These are phyloP conservation scores for Heliconius himera DNA, from an alignment of 1,140 invertebrate genomes.

Conservation along the genomic window DNA sequence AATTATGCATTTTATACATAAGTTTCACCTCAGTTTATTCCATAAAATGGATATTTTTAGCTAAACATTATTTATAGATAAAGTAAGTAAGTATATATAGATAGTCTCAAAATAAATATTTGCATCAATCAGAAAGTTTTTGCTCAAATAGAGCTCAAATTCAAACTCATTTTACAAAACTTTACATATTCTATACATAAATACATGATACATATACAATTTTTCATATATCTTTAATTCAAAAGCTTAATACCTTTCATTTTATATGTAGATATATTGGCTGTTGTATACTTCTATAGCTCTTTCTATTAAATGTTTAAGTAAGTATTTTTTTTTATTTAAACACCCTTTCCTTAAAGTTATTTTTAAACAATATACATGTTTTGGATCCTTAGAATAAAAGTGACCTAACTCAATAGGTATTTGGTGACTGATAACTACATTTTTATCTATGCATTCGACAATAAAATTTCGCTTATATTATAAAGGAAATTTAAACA, in stretches of 20 bases:
- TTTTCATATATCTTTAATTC: slow-evolving; percentile 6
- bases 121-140: slow-evolving; percentile 1
- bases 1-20: neutral
- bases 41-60: neutral
- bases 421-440: too few species aligned
- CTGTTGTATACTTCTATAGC: slow-evolving; percentile 2
- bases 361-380: too few species aligned
- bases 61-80: neutral
- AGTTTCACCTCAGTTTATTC: slow-evolving; percentile 5
- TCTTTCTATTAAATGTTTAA: slow-evolving; percentile 13
- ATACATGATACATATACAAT: slow-evolving; percentile 8
- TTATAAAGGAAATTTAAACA: too few species aligned
- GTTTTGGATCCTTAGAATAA: too few species aligned
- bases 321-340: neutral
- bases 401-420: too few species aligned
- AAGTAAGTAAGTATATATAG: neutral
- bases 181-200: neutral
- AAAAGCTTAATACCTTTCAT: neutral
- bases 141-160: slow-evolving; percentile 7
- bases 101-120: neutral
- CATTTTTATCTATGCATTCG: too few species aligned
- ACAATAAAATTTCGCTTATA: too few species aligned
- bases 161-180: neutral
- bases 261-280: slow-evolving; percentile 4
- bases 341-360: neutral